Evolutionary conservation across 2,888 invertebrate species (phyloP).

Genomic region (Aphrophora alni): DNA sequence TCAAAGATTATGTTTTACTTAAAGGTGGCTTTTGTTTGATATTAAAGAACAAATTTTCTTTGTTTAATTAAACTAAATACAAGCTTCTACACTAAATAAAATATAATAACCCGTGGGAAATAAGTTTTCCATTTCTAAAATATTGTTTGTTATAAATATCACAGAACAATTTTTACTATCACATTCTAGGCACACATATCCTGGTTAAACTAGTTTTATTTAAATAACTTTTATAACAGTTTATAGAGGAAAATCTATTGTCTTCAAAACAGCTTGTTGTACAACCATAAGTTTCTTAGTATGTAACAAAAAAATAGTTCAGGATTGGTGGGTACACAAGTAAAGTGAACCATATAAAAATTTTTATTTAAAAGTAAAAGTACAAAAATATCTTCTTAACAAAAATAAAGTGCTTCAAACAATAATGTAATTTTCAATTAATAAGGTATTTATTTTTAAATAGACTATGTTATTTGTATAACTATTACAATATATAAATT

Average conservation of each 20-base stretch:
- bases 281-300: too few species aligned
- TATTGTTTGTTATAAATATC: conserved; percentile 43
- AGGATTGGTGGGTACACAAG: not conserved
- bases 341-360: not conserved
- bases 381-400: too few species aligned
- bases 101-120: not conserved
- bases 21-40: too few species aligned
- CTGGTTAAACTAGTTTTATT: conserved; percentile 54
- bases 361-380: not conserved
- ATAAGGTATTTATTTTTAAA: too few species aligned
- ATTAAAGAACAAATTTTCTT: too few species aligned
- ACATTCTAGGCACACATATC: conserved; percentile 52
- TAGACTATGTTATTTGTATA: too few species aligned
- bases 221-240: conserved; percentile 53
- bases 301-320: not conserved
- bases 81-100: conserved; percentile 51
- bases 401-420: too few species aligned
- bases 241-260: not conserved
- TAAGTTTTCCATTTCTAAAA: not conserved
- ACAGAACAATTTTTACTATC: conserved; percentile 50
- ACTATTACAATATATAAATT: too few species aligned
- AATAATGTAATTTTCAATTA: too few species aligned
- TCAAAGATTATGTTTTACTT: too few species aligned
- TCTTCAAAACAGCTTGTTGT: too few species aligned
- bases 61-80: not conserved